Conservation (phyloP, 2,113 vertebrate genomes). For the Cygnus buccinator region DNA sequence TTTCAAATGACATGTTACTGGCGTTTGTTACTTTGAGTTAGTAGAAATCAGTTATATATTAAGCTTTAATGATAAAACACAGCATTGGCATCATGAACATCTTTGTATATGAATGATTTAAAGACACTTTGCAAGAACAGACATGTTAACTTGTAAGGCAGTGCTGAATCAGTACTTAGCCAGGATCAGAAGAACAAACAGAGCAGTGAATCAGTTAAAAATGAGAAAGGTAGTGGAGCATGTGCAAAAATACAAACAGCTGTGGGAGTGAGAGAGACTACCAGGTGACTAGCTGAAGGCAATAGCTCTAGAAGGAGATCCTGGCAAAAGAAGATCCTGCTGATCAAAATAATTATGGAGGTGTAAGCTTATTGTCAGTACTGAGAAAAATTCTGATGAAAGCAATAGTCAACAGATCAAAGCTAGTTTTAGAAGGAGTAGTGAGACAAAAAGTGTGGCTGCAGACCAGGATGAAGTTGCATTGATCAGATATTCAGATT, state of each 20-base stretch:
- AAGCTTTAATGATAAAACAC: background rate
- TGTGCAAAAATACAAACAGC: background rate
- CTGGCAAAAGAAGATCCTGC: background rate
- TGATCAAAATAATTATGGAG: background rate
- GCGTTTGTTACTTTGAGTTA: background rate
- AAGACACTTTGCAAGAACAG: background rate
- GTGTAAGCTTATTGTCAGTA: background rate
- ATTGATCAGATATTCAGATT: slow-evolving; percentile 10
- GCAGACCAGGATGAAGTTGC: background rate
- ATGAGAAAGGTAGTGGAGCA: background rate
- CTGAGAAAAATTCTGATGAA: background rate
- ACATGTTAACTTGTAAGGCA: background rate
- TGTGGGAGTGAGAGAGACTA: background rate
- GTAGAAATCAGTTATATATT: fast-evolving
- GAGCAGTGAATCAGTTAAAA: background rate
- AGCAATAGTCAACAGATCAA: background rate
- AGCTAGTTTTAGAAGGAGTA: background rate
- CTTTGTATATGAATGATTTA: background rate
- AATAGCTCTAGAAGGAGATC: background rate
- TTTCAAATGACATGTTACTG: background rate
- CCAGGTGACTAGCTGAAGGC: slow-evolving; percentile 49
- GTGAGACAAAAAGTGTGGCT: background rate
- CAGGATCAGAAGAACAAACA: background rate
- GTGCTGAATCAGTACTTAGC: background rate
- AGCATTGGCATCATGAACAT: background rate